Evolutionary conservation across 2,888 invertebrate species (phyloP).

Genomic region (Leptarthrus brevirostris): DNA sequence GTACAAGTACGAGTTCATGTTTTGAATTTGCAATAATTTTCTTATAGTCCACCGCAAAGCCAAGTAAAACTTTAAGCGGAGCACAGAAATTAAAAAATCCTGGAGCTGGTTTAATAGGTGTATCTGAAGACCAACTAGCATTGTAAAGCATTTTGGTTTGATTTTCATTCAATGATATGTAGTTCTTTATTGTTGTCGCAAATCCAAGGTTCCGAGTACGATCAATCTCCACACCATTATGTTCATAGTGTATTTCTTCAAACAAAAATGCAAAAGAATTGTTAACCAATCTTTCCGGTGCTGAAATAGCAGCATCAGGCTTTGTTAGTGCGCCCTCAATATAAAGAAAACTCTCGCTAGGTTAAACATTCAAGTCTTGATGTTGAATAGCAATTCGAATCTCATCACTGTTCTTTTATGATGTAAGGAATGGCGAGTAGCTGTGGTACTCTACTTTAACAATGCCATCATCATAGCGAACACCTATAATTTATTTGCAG

Average conservation of each 20-base stretch:
- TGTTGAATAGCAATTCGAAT: constrained; percentile 57
- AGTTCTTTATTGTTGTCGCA: constrained; percentile 60
- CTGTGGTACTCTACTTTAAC: constrained; percentile 57
- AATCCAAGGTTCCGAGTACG: constrained; percentile 58
- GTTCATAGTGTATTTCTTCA: constrained; percentile 61
- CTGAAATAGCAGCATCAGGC: constrained; percentile 19
- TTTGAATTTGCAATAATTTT: too few species aligned
- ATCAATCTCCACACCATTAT: constrained; percentile 62
- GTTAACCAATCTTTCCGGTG: neutral
- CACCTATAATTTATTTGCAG: constrained; percentile 47
- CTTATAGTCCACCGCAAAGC: constrained; percentile 62
- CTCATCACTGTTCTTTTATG: constrained; percentile 58
- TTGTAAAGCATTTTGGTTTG: constrained; percentile 53
- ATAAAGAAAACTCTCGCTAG: constrained; percentile 56
- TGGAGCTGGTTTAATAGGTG: constrained; percentile 8
- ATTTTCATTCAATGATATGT: constrained; percentile 56
- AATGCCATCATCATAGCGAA: constrained; percentile 56
- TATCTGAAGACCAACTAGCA: constrained; percentile 53
- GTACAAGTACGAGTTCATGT: too few species aligned
- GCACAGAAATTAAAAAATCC: constrained; percentile 59
- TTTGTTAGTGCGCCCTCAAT: constrained; percentile 56
- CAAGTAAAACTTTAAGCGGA: constrained; percentile 60
- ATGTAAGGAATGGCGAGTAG: constrained; percentile 57
- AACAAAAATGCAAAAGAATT: constrained; percentile 58
- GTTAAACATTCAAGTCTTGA: constrained; percentile 54